Evolutionary conservation across 1,140 invertebrate species (phyloP), one percentile per base, ranked within the genome.

Genomic region (Cydia pomonella): DNA sequence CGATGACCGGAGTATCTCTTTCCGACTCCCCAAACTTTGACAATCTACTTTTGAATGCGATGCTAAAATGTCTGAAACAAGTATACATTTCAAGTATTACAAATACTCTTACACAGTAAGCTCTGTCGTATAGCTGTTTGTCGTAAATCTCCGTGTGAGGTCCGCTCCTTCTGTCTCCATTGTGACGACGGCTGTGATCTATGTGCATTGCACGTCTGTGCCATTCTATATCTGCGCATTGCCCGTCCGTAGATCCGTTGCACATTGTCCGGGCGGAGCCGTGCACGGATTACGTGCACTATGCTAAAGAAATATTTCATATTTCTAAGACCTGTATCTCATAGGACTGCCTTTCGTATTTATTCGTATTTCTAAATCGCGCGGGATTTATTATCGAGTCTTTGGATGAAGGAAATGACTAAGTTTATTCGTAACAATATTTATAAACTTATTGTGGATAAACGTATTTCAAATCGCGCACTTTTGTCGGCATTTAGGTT

Each of bases 351-450:
- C 53, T 23, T 59, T 59, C 21, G 53, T 23, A 53, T 53, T 44
- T 23, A 53, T 53, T 44, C 41, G 13, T 16, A 44, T 44, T 44
- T 44, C 12, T 13, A 50, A 50, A 50, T 50, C 10, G 47, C 6
- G 13, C 47, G 16, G 47, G 47, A 50, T 50, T 50, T 50, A 50
- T 50, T 44, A 44, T 44, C 13, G 41, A 0, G 41, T 44, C 41
- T n/a, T 64, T 64, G 21, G 13, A 10, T 29, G 18, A 23, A 63
- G 18, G 9, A 23, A 21, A 12, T 63, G 18, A 25, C 6, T 23
- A 63, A 63, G 63, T 64, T 64, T 64, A 29, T 64, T 64, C n/a
- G 23, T 25, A 23, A 64, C 63, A n/a, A 64, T 64, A 64, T 64
- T 25, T 29, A 64, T 64, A 29, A 25, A 64, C 21, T 64, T 25